Conservation (phyloP, 2,888 invertebrate genomes). For the Fabriciana adippe region DNA sequence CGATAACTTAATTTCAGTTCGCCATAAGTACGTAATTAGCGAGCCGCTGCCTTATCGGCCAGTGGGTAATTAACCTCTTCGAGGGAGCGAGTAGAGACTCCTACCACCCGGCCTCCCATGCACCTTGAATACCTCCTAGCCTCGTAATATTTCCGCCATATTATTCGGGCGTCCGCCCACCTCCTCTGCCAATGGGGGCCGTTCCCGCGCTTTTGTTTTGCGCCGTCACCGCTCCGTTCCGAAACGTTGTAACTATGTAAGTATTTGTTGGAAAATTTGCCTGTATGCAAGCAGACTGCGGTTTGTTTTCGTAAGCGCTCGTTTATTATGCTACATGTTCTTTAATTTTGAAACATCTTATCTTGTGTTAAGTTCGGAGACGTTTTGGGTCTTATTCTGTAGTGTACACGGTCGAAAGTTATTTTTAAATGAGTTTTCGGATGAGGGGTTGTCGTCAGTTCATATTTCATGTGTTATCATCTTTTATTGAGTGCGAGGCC, state of each 20-base stretch:
- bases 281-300: conserved; percentile 70
- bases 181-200: conserved; percentile 78
- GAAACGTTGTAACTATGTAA: conserved; percentile 76
- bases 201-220: conserved; percentile 81
- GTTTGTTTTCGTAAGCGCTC: conserved; percentile 75
- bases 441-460: conserved; percentile 73
- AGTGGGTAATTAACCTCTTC: conserved; percentile 80
- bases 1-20: conserved; percentile 82
- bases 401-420: conserved; percentile 43
- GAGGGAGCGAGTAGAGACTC: conserved; percentile 53
- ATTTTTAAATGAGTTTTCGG: conserved; percentile 37
- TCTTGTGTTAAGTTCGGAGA: conserved; percentile 35
- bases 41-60: conserved; percentile 82
- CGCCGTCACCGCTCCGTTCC: conserved; percentile 68
- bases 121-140: conserved; percentile 80
- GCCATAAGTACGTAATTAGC: conserved; percentile 83
- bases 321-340: conserved; percentile 66
- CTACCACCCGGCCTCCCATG: conserved; percentile 57
- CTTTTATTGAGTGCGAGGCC: conserved; percentile 81
- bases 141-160: conserved; percentile 82
- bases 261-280: conserved; percentile 76
- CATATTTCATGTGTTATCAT: conserved; percentile 83
- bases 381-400: conserved; percentile 44
- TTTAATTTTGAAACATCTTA: conserved; percentile 56
- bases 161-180: conserved; percentile 77